Evolutionary conservation across 2,113 vertebrate genomes (phyloP).

Genomic region (Alectura lathami): DNA sequence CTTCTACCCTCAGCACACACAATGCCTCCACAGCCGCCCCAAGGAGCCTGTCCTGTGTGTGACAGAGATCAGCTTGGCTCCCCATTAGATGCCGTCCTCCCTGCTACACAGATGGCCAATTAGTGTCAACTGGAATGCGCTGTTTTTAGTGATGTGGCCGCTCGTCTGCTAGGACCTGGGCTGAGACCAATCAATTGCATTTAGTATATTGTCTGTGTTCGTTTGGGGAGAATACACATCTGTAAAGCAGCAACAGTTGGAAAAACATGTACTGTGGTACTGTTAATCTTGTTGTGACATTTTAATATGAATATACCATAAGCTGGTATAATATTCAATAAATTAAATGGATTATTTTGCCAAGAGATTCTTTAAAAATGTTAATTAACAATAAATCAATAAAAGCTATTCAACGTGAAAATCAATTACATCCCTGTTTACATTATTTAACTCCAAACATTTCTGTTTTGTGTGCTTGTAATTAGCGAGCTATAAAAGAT

Average conservation of each 20-base stretch:
- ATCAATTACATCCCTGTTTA: conserved; percentile 72
- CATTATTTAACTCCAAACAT: conserved; percentile 75
- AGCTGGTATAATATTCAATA: conserved; percentile 45
- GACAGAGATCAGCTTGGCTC: not conserved
- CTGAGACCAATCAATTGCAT: not conserved
- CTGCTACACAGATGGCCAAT: not conserved
- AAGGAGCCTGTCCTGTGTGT: not conserved
- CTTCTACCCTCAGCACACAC: not conserved
- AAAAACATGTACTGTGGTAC: conserved; percentile 30
- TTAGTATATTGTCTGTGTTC: not conserved
- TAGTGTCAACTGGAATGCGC: conserved; percentile 13
- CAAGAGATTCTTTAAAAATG: conserved; percentile 63
- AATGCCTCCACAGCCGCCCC: not conserved
- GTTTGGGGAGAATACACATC: not conserved
- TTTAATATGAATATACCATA: conserved; percentile 20
- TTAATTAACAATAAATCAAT: conserved; percentile 79
- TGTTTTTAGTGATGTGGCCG: conserved; percentile 13
- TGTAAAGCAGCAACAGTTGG: conserved; percentile 17
- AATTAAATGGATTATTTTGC: conserved; percentile 65
- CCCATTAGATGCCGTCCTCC: not conserved
- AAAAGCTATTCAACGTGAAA: conserved; percentile 72
- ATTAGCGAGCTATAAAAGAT: conserved; percentile 77
- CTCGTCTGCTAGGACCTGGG: not conserved
- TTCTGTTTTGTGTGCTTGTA: conserved; percentile 68
- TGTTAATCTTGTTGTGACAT: conserved; percentile 9